Conservation (phyloP, 2,888 invertebrate species). For the Spodoptera littoralis region DNA sequence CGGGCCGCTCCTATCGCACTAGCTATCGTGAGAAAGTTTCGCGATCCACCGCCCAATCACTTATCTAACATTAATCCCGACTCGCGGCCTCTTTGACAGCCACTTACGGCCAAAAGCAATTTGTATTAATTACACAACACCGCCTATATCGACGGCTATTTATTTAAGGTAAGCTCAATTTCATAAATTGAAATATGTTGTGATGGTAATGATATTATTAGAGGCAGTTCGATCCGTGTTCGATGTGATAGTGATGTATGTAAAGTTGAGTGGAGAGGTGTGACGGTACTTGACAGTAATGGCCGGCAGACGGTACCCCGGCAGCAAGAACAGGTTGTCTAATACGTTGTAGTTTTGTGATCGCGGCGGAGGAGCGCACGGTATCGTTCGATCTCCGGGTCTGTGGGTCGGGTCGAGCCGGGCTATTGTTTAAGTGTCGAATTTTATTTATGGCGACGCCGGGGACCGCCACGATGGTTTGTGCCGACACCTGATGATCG, state of each 20-base stretch:
- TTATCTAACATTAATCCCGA: slow-evolving; percentile 76
- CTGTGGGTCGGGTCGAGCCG: slow-evolving; percentile 68
- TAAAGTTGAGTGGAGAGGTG: slow-evolving; percentile 47
- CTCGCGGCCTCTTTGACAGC: slow-evolving; percentile 81
- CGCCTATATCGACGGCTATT: slow-evolving; percentile 68
- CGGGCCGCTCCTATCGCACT: slow-evolving; percentile 64
- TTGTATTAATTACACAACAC: slow-evolving; percentile 80
- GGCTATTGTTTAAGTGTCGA: slow-evolving; percentile 83
- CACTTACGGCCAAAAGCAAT: slow-evolving; percentile 74
- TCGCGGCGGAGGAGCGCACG: slow-evolving; percentile 57
- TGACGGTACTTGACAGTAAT: slow-evolving; percentile 58
- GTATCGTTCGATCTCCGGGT: slow-evolving; percentile 72
- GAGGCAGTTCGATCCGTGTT: slow-evolving; percentile 10
- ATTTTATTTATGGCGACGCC: slow-evolving; percentile 79
- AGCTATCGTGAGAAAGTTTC: slow-evolving; percentile 82
- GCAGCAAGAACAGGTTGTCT: slow-evolving; percentile 66
- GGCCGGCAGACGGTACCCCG: slow-evolving; percentile 58
- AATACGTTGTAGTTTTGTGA: slow-evolving; percentile 70
- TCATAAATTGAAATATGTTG: slow-evolving; percentile 29
- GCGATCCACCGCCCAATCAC: slow-evolving; percentile 77
- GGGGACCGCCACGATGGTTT: slow-evolving; percentile 62
- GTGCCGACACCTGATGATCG: slow-evolving; percentile 78
- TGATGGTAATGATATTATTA: slow-evolving; percentile 15
- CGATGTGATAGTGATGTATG: slow-evolving; percentile 54
- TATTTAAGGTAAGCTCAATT: slow-evolving; percentile 55